Percentiles rank a stretch among this genome's conserved stretches.
Conservation (phyloP, 2,888 invertebrate genomes). For the Agrilus biguttatus region DNA sequence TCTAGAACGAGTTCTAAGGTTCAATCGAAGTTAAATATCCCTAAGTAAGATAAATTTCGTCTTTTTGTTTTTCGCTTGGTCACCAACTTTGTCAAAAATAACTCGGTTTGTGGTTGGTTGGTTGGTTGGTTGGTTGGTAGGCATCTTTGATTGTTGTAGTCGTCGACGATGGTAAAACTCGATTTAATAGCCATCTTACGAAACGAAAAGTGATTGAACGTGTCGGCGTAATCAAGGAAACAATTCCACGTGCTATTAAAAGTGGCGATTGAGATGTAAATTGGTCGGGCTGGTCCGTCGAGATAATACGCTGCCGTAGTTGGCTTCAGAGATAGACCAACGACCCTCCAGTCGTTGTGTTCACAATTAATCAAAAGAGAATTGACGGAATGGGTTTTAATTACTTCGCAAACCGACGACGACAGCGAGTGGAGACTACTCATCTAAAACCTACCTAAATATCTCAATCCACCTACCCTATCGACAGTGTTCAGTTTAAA, state of each 20-base stretch:
- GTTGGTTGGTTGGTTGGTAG: too few relatives aligned
- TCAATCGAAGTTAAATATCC: too few relatives aligned
- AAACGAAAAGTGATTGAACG: slow-evolving; percentile 35
- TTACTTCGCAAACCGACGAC: slow-evolving; percentile 24
- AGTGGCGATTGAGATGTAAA: slow-evolving; percentile 37
- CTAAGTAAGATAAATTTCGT: too few relatives aligned
- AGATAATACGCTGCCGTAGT: slow-evolving; percentile 27
- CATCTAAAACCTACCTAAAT: too few relatives aligned
- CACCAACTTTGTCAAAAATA: too few relatives aligned
- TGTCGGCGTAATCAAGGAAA: slow-evolving; percentile 34
- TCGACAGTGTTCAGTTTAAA: too few relatives aligned
- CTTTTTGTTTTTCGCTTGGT: too few relatives aligned
- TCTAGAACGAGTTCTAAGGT: too few relatives aligned
- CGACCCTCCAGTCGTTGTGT: slow-evolving; percentile 21
- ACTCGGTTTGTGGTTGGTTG: too few relatives aligned
- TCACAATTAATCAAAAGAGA: slow-evolving; percentile 34
- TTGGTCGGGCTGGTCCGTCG: slow-evolving; percentile 31
- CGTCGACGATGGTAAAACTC: slow-evolving; percentile 22
- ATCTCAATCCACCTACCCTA: too few relatives aligned
- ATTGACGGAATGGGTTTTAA: slow-evolving; percentile 32
- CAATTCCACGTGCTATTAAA: slow-evolving; percentile 33
- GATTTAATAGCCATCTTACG: slow-evolving; percentile 34
- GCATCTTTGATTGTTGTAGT: too few relatives aligned
- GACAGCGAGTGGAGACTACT: slow-evolving; percentile 1
- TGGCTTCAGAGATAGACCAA: slow-evolving; percentile 20